Evolutionary conservation across 1,140 invertebrate species (phyloP), one percentile per base, ranked within the genome.

Genomic region (Drosophila parabipectinata): DNA sequence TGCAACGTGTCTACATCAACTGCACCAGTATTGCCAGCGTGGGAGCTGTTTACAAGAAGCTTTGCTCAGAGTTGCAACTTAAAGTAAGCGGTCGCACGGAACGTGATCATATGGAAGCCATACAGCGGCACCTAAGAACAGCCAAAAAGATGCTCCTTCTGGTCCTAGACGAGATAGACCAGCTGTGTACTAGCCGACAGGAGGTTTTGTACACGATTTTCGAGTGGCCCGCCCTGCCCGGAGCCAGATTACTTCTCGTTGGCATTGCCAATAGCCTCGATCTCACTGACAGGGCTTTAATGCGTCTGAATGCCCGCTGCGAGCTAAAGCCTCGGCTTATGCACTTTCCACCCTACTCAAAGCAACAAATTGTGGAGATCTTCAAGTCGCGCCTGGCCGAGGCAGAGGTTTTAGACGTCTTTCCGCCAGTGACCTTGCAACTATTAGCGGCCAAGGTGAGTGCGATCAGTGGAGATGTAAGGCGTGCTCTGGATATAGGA

Each of bases 241-340:
- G 94, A 32, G 96, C 95, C 0, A 95, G 95, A 51, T 85, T 99
- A 0, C 94, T 99, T 62, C 92, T 99, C 2, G 94, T 99, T 48
- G 98, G 98, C 28, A 96, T 99, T 79, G 97, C 98, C 12, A 99
- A 99, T 93, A 96, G 98, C n/a, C 93, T 99, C 55, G 98, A 99
- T 93, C 93, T 99, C 32, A 99, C 98, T 0, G 97, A 98, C 91
- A 94, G 98, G n/a, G 94, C 96, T 51, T 92, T 99, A 48, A 97
- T 98, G 26, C 93, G 98, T 61, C 93, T 99, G 2, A 96, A 98
- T 89, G 94, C 95, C 9, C 94, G 94, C 32, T 94, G 95, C 77
- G 94, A 95, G 28, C 88, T 96, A 0, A 95, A 95, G 74, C 96
- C 96, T 41, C 89, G 92, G 60, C 93, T 98, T 1, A 94, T 99